Evolutionary conservation across 1,140 invertebrate genomes (phyloP).

Genomic region (Neotoxoptera formosana): DNA sequence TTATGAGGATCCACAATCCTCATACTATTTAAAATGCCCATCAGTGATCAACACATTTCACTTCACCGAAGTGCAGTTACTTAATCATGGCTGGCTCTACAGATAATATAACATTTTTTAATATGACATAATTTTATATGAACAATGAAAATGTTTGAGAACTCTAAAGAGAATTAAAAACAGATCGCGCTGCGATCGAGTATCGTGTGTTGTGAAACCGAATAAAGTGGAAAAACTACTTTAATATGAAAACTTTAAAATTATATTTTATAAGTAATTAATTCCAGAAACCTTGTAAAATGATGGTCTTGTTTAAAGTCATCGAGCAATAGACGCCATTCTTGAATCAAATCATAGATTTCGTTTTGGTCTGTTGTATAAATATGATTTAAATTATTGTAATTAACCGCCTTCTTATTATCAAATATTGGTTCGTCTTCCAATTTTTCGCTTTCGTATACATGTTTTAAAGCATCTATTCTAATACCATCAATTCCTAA

Average conservation of each 20-base stretch:
- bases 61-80: not conserved
- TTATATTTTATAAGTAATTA: not conserved
- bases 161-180: not conserved
- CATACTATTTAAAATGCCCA: too few species aligned
- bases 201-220: not conserved
- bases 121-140: not conserved
- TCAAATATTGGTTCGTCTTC: conserved; percentile 62
- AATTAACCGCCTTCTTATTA: not conserved
- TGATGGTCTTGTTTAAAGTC: not conserved
- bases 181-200: not conserved
- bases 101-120: not conserved
- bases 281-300: not conserved
- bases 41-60: not conserved
- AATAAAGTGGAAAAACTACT: not conserved
- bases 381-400: conserved; percentile 66
- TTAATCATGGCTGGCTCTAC: not conserved
- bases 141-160: not conserved
- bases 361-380: conserved; percentile 71
- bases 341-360: conserved; percentile 69
- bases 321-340: conserved; percentile 55
- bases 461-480: conserved; percentile 69
- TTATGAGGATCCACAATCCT: too few species aligned
- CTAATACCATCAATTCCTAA: conserved; percentile 76
- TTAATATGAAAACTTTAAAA: not conserved
- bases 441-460: conserved; percentile 65